Percentiles rank a stretch among this genome's conserved stretches.
phyloP scores from a whole-genome alignment of 1,140 invertebrate genomes.

The Homarus americanus region DNA sequence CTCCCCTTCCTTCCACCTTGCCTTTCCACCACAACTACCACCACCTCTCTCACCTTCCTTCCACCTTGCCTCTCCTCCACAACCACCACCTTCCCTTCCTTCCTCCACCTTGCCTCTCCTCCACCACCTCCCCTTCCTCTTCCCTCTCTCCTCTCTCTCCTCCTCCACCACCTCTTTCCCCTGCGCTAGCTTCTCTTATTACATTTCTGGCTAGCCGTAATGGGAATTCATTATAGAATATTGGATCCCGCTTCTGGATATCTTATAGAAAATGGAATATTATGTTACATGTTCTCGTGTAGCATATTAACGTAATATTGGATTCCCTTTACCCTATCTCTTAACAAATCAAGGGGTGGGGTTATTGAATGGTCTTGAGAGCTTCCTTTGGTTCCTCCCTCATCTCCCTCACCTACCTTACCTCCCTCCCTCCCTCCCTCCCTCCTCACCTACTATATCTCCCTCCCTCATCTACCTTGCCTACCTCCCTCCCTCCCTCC shows the following conservation, averaged over 20 bases:
- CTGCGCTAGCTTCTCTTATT: conserved; percentile 55
- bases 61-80: background rate
- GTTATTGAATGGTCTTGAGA: conserved; percentile 56
- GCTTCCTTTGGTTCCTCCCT: conserved; percentile 29
- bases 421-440: no score
- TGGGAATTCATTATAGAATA: conserved; percentile 68
- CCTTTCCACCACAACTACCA: no score
- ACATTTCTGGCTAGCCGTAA: conserved; percentile 67
- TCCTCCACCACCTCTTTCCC: conserved; percentile 22
- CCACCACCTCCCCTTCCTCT: background rate
- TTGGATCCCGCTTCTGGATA: conserved; percentile 59
- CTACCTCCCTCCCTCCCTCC: no score
- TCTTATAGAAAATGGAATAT: conserved; percentile 69
- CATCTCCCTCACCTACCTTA: background rate
- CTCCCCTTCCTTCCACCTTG: no score
- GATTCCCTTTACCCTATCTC: conserved; percentile 65
- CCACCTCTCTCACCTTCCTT: background rate
- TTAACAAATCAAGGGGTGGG: conserved; percentile 64
- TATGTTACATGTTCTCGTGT: conserved; percentile 60
- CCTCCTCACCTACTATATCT: no score
- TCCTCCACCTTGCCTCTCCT: background rate
- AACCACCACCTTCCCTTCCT: background rate
- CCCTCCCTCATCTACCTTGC: no score
- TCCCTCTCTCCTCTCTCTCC: background rate
- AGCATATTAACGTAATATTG: conserved; percentile 64